These are phyloP conservation scores for Telmatherina bonti DNA, from an alignment of 2,797 vertebrate genomes.

Conservation along the genomic window DNA sequence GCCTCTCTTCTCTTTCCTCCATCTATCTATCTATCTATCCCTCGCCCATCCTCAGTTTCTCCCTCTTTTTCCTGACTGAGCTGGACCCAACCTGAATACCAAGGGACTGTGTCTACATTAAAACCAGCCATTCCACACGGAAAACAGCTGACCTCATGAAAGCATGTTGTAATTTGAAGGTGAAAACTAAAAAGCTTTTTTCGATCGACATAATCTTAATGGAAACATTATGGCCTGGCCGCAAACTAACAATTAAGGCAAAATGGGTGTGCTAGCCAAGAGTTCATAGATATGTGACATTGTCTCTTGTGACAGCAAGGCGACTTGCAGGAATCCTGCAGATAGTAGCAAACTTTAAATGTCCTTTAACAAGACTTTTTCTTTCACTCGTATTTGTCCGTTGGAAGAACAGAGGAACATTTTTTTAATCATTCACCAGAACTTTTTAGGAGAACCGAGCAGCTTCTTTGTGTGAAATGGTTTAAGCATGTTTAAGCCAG, in stretches of 20 bases:
- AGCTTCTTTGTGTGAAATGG: slow-evolving; percentile 50
- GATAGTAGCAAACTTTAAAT: slow-evolving; percentile 13
- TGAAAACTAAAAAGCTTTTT: slow-evolving; percentile 83
- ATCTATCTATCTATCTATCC: slow-evolving; percentile 40
- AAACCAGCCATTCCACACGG: slow-evolving; percentile 72
- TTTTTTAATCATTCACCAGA: slow-evolving; percentile 43
- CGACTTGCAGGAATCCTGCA: slow-evolving; percentile 41
- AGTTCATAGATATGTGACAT: slow-evolving; percentile 26
- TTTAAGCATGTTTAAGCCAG: slow-evolving; percentile 36
- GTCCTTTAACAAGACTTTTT: slow-evolving; percentile 21
- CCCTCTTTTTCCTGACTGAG: slow-evolving; percentile 51
- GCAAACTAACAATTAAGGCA: slow-evolving; percentile 75
- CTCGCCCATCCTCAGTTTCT: slow-evolving; percentile 51
- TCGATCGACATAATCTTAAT: slow-evolving; percentile 79
- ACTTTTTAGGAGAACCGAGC: slow-evolving; percentile 32
- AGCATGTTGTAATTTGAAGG: slow-evolving; percentile 81
- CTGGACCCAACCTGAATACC: slow-evolving; percentile 69
- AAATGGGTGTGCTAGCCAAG: slow-evolving; percentile 41
- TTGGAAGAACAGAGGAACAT: slow-evolving; percentile 29
- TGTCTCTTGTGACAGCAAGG: slow-evolving; percentile 18
- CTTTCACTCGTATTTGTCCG: neutral
- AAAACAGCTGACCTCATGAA: slow-evolving; percentile 82
- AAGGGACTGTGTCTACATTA: slow-evolving; percentile 75
- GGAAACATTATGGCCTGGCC: slow-evolving; percentile 72
- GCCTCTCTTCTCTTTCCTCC: slow-evolving; percentile 39